Base-by-base conservation (phyloP, 1,140 invertebrate species). In the Caenorhabditis tropicalis region DNA sequence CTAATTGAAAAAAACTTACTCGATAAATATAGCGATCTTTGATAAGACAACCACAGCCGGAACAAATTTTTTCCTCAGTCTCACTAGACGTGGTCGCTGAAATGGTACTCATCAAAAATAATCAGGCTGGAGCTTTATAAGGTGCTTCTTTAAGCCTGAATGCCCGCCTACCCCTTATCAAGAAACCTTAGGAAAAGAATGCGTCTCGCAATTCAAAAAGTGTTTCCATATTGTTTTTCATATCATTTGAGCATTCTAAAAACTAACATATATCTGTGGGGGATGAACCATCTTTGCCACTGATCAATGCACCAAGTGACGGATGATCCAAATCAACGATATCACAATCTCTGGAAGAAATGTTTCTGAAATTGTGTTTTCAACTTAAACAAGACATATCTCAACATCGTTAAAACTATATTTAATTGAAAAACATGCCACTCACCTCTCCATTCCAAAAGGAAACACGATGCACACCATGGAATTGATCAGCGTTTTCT, bases 61-160 rank as follows among this genome's bases (percentile, higher is more conserved):
- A 74, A 74, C 65, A 74, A 21, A 74, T n/a, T 60, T 60, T 79
- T 51, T 58, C 39, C 81, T 70, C 82, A 24, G 24, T 82, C 19
- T 21, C 29, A 39, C 56, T 70, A 49, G 82, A 46, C 60, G 29
- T 60, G 10, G 36, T 43, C 36, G 65, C 65, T 74, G 36, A 74
- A 74, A 74, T 10, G 36, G 33, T 12, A 74, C 33, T 74, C 65
- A 74, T 74, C 36, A 74, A 74, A 74, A 74, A 46, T 46, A 74
- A 74, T 74, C 16, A 74, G n/a, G 33, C n/a, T 15, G 1, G 24
- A 24, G 36, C 65, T 74, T 56, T 43, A 43, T 43, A 43, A 74
- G 36, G 33, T 74, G 65, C 65, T 74, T 74, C 65, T 19, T n/a
- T n/a, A 27, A 27, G 53, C 65, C 9, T 21, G 58, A 15, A n/a